Evolutionary conservation across 2,113 vertebrate genomes (phyloP), one percentile per base, ranked within the genome.

Genomic region (Hoplias malabaricus): DNA sequence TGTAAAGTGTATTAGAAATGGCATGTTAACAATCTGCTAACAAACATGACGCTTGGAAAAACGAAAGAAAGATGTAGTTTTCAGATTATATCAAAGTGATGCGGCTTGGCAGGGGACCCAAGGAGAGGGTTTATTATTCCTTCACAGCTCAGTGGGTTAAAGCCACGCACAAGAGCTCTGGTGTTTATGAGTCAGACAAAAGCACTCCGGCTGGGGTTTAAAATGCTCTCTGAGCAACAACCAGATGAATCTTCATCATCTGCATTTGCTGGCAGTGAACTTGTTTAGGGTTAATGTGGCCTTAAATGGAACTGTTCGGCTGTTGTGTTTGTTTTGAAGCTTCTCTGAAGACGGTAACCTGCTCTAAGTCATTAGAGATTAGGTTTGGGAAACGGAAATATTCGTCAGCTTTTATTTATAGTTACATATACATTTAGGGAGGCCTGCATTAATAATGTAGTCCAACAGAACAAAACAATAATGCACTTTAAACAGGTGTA

Each of bases 111-210:
- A 63, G 42, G 29, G 36, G 34, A 63, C 36, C 42, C 38, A 31
- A 74, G 33, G 0, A 11, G 57, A 23, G 36, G 48, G n/a, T 74
- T 74, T 74, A 62, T 74, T 74, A 74, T 42, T 74, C 43, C 57
- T 33, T 63, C 57, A 74, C 57, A 63, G 72, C 19, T 74, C 42
- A 74, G 70, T 59, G 70, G 70, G 53, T 73, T 42, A 27, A 42
- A 73, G 72, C 72, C 57, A 50, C 29, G 21, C 59, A 23, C 14
- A 25, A 74, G 29, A 74, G n/a, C 40, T 25, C 40, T 48, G 71
- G 27, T 50, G 72, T 36, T 74, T 74, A 74, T 62, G 72, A 74
- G 29, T 63, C 62, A 63, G 42, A 36, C 57, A 25, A 63, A 74
- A 19, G 23, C 36, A 34, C 11, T 6, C 48, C 4, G 48, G 48